Evolutionary conservation across 2,113 vertebrate genomes (phyloP).

Genomic region (Cyprinodon tularosa): DNA sequence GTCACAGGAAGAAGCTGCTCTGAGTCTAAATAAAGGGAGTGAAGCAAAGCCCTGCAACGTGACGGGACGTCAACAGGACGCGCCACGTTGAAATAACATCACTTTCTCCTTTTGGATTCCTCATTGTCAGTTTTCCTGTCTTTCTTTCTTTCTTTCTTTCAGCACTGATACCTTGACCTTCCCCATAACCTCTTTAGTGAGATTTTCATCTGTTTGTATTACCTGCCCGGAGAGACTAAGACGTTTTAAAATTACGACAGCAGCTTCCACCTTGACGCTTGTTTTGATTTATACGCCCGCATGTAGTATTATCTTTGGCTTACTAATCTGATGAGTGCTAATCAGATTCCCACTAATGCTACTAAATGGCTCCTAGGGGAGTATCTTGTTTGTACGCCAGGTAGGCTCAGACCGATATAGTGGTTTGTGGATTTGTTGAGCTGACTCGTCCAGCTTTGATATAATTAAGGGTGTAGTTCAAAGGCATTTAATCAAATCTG

Average conservation of each 20-base stretch:
- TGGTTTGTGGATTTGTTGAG: conserved; percentile 43
- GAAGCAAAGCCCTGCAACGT: conserved; percentile 47
- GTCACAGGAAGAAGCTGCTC: conserved; percentile 40
- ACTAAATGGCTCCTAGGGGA: conserved; percentile 56
- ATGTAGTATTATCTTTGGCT: conserved; percentile 35
- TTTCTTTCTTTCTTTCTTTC: conserved; percentile 28
- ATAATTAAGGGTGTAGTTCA: conserved; percentile 28
- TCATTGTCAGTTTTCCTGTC: conserved; percentile 40
- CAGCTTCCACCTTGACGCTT: conserved; percentile 2
- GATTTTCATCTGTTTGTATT: conserved; percentile 18
- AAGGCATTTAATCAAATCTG: conserved; percentile 11
- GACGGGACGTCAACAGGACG: conserved; percentile 62
- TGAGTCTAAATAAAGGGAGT: conserved; percentile 59
- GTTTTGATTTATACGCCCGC: conserved; percentile 1
- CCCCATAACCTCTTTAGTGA: conserved; percentile 22
- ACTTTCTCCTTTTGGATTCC: conserved; percentile 43
- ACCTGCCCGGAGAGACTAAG: conserved; percentile 17
- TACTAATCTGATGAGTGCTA: conserved; percentile 50
- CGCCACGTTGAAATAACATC: conserved; percentile 18
- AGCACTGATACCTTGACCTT: conserved; percentile 46
- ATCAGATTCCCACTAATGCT: conserved; percentile 59
- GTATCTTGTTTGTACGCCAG: conserved; percentile 46
- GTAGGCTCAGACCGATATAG: conserved; percentile 12
- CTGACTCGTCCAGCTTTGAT: conserved; percentile 40
- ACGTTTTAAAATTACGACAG: background rate